Base-by-base conservation (phyloP, 2,797 vertebrate species). In the Petrocephalus schoutedeni region DNA sequence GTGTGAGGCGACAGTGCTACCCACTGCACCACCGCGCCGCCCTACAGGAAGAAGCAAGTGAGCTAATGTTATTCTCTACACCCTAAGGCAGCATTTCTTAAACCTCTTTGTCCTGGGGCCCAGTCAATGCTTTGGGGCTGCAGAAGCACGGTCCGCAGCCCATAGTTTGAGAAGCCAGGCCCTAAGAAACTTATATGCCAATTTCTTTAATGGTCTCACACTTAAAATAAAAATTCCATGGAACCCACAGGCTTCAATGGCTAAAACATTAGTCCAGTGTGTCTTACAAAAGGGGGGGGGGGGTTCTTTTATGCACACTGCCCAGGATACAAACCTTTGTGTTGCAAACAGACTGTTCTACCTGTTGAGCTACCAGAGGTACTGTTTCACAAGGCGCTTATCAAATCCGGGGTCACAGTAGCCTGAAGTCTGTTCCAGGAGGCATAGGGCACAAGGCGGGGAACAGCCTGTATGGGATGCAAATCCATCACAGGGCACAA, bases 141-240 rank as follows among this genome's bases (percentile, higher is more conserved):
- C 41, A 41, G 41, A 41, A 41, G 41, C 41, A 41, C 41, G 41
- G 41, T 41, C 36, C 36, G 36, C 36, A 3, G 36, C 36, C 36
- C 36, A 41, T 41, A 41, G 2, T 41, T 41, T 41, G 41, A 41
- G 41, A 41, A 41, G 4, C 41, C 41, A 4, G 41, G 41, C 41
- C 12, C 32, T 6, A 41, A 36, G 16, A 2, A n/a, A 14, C 16
- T n/a, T 82, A 45, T 64, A 28, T 23, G 9, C 28, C 51, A 6
- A 41, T 58, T 91, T 86, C 23, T 28, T 88, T 87, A 83, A 67
- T 16, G 54, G 64, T 88, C 74, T 80, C 88, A 90, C 5, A 32
- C 67, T 71, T 71, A 71, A 71, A 67, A 32, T 89, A 86, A 89
- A 86, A 87, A 41, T 87, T 58, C 89, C 86, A 88, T 84, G 90